Conservation (phyloP, 2,113 vertebrate species). For the Saccopteryx bilineata region DNA sequence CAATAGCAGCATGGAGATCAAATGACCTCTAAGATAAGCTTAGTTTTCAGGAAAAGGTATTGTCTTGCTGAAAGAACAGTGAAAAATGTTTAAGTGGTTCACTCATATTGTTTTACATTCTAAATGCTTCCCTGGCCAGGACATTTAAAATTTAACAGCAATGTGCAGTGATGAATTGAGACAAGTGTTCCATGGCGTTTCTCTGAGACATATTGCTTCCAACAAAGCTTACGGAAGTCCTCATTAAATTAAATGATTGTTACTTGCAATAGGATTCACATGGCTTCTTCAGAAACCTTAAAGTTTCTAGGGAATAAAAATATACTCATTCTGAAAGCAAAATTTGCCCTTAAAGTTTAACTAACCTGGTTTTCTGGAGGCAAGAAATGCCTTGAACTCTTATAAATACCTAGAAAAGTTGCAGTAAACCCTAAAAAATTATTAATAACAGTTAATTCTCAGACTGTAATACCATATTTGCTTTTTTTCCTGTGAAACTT, state of each 20-base stretch:
- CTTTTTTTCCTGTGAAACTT: neutral
- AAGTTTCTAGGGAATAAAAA: neutral
- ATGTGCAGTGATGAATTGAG: neutral
- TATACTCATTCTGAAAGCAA: neutral
- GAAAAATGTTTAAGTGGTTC: neutral
- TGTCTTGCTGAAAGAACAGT: neutral
- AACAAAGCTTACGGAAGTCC: neutral
- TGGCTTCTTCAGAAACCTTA: neutral
- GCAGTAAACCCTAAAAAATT: neutral
- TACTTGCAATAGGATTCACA: neutral
- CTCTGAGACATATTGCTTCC: neutral
- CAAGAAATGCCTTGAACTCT: neutral
- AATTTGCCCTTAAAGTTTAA: neutral
- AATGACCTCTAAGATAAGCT: neutral
- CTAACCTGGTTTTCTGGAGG: neutral
- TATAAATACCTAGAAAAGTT: neutral
- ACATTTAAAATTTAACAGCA: neutral
- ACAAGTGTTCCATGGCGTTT: neutral
- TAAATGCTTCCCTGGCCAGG: neutral
- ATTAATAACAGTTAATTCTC: neutral
- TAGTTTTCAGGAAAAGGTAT: neutral
- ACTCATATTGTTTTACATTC: neutral
- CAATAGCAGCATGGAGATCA: neutral
- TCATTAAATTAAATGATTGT: neutral
- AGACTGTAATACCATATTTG: neutral